These are phyloP conservation scores for Piezodorus guildinii DNA, from an alignment of 1,140 invertebrate species.

Conservation along the genomic window DNA sequence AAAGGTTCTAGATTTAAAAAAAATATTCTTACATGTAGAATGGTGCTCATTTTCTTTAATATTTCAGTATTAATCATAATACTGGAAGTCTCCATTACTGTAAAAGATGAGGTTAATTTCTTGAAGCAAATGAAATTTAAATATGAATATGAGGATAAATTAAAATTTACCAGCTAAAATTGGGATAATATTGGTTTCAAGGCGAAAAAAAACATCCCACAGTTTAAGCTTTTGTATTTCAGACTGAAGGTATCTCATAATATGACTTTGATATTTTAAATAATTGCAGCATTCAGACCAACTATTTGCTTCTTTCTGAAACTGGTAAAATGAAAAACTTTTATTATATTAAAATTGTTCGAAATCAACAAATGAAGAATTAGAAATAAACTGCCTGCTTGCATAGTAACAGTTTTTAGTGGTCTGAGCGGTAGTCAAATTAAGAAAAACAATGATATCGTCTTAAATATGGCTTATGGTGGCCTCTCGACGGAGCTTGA, in stretches of 20 bases:
- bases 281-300: neutral
- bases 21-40: slow-evolving; percentile 17
- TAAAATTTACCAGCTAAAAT: slow-evolving; percentile 37
- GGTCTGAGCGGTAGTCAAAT: no score
- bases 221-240: slow-evolving; percentile 25
- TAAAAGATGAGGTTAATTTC: slow-evolving; percentile 7
- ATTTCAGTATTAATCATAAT: slow-evolving; percentile 36
- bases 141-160: neutral
- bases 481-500: no score
- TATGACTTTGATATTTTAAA: slow-evolving; percentile 1
- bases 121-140: neutral
- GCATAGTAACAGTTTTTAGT: no score
- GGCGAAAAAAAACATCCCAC: slow-evolving; percentile 37
- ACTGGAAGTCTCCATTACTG: slow-evolving; percentile 38
- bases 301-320: neutral
- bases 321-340: neutral
- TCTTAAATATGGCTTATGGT: no score
- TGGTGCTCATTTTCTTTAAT: slow-evolving; percentile 35
- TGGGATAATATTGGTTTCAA: slow-evolving; percentile 41
- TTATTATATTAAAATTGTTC: no score
- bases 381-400: no score
- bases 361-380: no score
- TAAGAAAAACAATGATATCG: no score
- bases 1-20: neutral
- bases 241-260: slow-evolving; percentile 15